phyloP scores from a whole-genome alignment of 2,113 vertebrate genomes.

The Phalacrocorax pelagicus region DNA sequence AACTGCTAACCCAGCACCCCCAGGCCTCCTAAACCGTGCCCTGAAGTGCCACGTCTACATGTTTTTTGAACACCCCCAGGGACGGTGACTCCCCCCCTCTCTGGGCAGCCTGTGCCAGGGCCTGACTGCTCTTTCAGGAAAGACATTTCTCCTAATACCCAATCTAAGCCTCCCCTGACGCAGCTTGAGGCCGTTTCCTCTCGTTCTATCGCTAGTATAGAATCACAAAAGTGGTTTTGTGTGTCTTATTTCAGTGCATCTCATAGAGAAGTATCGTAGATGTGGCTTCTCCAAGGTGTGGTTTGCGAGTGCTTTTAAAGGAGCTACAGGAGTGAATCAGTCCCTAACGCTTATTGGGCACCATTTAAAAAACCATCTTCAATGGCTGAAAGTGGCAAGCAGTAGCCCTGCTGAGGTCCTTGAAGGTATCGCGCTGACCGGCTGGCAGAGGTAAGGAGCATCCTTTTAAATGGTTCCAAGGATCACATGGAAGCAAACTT shows the following conservation, averaged over 20 bases:
- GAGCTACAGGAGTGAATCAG: slow-evolving; percentile 85
- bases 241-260: slow-evolving; percentile 71
- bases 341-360: slow-evolving; percentile 81
- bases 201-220: too few relatives aligned
- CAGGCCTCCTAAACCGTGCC: too few relatives aligned
- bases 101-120: too few relatives aligned
- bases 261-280: slow-evolving; percentile 85
- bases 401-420: slow-evolving; percentile 62
- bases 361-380: slow-evolving; percentile 88
- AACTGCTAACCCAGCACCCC: too few relatives aligned
- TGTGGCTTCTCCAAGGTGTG: slow-evolving; percentile 86
- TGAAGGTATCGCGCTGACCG: slow-evolving; percentile 87
- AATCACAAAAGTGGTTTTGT: neutral
- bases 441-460: slow-evolving; percentile 90
- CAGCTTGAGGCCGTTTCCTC: too few relatives aligned
- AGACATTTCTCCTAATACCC: too few relatives aligned
- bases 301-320: slow-evolving; percentile 95
- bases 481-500: neutral
- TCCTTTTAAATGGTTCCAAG: neutral
- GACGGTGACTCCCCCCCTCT: too few relatives aligned
- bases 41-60: too few relatives aligned
- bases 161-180: too few relatives aligned
- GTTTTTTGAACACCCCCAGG: too few relatives aligned
- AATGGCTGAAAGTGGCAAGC: slow-evolving; percentile 88
- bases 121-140: too few relatives aligned